Conservation (phyloP, 2,797 vertebrate genomes). For the Apogon talboti region DNA sequence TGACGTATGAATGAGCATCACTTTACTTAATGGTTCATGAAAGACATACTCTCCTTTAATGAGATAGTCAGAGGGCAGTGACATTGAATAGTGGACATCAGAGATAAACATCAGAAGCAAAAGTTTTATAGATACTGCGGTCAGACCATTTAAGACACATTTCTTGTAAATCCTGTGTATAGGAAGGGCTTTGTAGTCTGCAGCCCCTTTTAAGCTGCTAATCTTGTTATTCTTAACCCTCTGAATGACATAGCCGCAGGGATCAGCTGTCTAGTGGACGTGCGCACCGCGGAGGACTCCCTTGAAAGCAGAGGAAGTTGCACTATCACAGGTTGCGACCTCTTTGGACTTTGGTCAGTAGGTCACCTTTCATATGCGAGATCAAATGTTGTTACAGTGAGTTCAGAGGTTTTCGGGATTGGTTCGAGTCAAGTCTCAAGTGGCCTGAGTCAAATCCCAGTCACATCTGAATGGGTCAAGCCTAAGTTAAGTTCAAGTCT, state of each 20-base stretch:
- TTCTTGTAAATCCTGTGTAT: constrained; percentile 49
- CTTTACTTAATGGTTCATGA: neutral
- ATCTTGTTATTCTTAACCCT: constrained; percentile 62
- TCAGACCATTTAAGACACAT: constrained; percentile 25
- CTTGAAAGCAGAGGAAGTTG: constrained; percentile 44
- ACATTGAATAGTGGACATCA: constrained; percentile 3
- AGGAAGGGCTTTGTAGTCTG: constrained; percentile 41
- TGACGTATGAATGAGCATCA: neutral
- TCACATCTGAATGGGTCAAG: neutral
- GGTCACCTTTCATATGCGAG: constrained; percentile 48
- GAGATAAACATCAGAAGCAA: constrained; percentile 5
- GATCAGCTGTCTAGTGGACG: constrained; percentile 34
- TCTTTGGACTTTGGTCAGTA: constrained; percentile 36
- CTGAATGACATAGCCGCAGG: constrained; percentile 22
- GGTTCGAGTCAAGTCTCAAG: constrained; percentile 11
- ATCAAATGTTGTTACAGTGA: constrained; percentile 5
- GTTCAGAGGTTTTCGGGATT: neutral
- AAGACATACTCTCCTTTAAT: neutral
- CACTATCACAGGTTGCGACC: constrained; percentile 25
- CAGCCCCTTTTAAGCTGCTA: constrained; percentile 44
- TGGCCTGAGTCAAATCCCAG: neutral
- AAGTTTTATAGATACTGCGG: constrained; percentile 25
- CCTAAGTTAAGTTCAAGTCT: neutral
- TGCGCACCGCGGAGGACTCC: constrained; percentile 11
- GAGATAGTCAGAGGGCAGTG: neutral